Base-by-base conservation (phyloP, 2,113 vertebrate genomes). In the Pipra filicauda region DNA sequence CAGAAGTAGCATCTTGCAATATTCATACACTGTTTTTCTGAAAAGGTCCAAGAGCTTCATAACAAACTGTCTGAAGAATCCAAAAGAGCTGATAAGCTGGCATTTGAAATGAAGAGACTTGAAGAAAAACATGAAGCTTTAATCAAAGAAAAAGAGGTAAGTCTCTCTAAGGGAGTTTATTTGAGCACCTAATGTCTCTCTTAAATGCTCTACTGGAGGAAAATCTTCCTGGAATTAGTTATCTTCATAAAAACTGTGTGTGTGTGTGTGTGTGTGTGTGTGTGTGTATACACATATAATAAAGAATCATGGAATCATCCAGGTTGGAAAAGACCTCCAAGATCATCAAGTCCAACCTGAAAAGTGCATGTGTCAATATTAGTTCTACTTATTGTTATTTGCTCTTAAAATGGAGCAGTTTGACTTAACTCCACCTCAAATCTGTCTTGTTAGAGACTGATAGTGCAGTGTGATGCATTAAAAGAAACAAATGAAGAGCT, bases 401-500 rank as follows among this genome's bases (percentile, higher is more conserved):
- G 51, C 8, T 77, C 24, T 81, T 71, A 14, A 88, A 83, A 37
- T 84, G 37, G 11, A 67, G 65, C 39, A 37, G 48, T 61, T 21
- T 78, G 73, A 65, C 49, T 70, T 78, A 78, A 77, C 76, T 84
- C 26, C 11, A 76, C 27, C 41, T 89, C 54, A 39, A 85, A 83
- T 81, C 4, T 91, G 5, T 92, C 20, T 75, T 59, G 35, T 55
- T 87, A 99, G 99, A 98, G 99, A 78, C 97, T 99, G 89, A 99
- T 99, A 91, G 97, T 99, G 26, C 99, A 99, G 84, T 98, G 99
- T 91, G 99, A 99, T 95, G 98, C 99, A 55, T 95, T 99, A 33
- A 99, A 98, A 96, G 99, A 99, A 97, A 99, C 98, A 21, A 99
- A 99, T 12, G 99, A 99, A 97, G 99, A 99, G 87, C 98, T 99